A percentile compares a stretch with the other conserved stretches of the same genome.
phyloP scores from a whole-genome alignment of 2,797 vertebrate genomes.

The Poeciliopsis paucimaculata region DNA sequence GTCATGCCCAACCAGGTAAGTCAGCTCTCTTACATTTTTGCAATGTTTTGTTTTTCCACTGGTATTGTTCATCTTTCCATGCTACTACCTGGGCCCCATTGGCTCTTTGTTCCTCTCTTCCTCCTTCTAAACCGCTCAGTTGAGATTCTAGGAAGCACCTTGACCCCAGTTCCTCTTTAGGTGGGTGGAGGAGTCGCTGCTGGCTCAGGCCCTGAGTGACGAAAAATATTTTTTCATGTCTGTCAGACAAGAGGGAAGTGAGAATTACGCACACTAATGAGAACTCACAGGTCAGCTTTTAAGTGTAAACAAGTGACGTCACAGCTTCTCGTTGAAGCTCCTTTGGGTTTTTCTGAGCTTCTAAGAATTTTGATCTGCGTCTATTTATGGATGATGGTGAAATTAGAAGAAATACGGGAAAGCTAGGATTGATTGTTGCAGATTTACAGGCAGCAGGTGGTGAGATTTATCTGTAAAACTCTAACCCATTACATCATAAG shows the following conservation, averaged over 20 bases:
- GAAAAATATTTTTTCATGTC: constrained; percentile 19
- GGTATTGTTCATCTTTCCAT: constrained; percentile 31
- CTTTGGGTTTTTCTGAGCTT: not conserved
- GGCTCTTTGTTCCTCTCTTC: not conserved
- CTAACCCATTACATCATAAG: not conserved
- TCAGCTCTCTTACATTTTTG: constrained; percentile 3
- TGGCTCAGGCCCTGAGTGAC: constrained; percentile 18
- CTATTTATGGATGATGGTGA: not conserved
- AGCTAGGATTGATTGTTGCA: not conserved
- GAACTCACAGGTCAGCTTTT: not conserved
- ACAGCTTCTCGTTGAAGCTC: not conserved
- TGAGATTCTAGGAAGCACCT: constrained; percentile 88
- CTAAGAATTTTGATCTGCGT: not conserved
- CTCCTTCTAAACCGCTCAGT: constrained; percentile 52
- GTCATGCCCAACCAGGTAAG: constrained; percentile 95
- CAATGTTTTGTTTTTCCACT: constrained; percentile 4
- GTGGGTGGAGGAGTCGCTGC: constrained; percentile 29
- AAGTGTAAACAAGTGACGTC: constrained; percentile 4
- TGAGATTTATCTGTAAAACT: not conserved
- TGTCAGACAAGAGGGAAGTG: constrained; percentile 48
- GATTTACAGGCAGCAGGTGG: not conserved
- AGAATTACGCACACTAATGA: constrained; percentile 12
- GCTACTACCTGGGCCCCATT: not conserved
- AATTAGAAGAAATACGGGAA: not conserved
- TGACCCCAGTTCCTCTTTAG: constrained; percentile 48